These are phyloP conservation scores for Chloromyia formosa DNA, from an alignment of 2,888 invertebrate genomes.

Conservation along the genomic window DNA sequence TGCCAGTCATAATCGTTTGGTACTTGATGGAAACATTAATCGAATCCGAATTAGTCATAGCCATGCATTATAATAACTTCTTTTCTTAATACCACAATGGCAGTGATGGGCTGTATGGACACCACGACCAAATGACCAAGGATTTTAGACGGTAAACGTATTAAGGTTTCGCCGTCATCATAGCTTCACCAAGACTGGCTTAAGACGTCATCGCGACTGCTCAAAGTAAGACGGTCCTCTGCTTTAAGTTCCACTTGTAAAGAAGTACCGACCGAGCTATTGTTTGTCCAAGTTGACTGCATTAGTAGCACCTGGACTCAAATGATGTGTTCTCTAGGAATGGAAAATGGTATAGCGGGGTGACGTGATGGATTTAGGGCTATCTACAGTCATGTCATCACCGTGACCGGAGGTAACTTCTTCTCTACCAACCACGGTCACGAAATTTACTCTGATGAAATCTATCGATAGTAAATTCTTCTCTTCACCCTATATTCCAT, in stretches of 20 bases:
- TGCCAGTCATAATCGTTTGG: constrained; percentile 36
- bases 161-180: constrained; percentile 3
- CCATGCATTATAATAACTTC: constrained; percentile 18
- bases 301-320: not conserved
- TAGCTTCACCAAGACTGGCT: not conserved
- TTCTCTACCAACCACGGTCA: too few species aligned
- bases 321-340: not conserved
- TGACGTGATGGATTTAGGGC: too few species aligned
- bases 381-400: too few species aligned
- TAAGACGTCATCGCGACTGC: not conserved
- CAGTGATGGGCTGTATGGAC: not conserved
- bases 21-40: constrained; percentile 38
- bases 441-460: too few species aligned
- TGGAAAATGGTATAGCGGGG: too few species aligned
- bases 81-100: not conserved
- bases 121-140: constrained; percentile 9
- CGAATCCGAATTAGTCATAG: constrained; percentile 43
- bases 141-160: constrained; percentile 7
- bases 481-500: too few species aligned
- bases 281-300: too few species aligned
- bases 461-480: too few species aligned
- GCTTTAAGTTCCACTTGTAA: not conserved
- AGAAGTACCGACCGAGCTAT: not conserved
- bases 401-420: too few species aligned
- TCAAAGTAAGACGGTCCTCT: not conserved